Percentiles rank a stretch among this genome's conserved stretches.
These are phyloP conservation scores for Drosophila meridiana DNA, from an alignment of 2,888 invertebrate species.

Conservation along the genomic window DNA sequence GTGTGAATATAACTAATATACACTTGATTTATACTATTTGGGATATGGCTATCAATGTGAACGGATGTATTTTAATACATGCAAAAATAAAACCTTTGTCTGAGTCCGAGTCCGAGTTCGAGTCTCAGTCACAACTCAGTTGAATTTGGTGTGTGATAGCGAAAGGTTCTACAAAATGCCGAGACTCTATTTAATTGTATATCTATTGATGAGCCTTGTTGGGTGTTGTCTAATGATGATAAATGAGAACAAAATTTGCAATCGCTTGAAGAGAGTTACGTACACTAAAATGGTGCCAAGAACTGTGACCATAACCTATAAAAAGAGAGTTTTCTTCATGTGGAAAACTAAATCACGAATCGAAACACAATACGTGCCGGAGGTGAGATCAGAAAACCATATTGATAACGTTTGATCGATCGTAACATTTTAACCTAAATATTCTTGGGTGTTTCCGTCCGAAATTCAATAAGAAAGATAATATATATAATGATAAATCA, in stretches of 20 bases:
- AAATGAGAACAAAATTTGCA: background rate
- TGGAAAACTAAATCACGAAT: background rate
- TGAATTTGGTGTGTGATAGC: constrained; percentile 12
- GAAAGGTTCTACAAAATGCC: constrained; percentile 2
- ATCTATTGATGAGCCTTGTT: background rate
- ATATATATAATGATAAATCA: background rate
- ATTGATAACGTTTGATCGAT: background rate
- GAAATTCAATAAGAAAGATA: background rate
- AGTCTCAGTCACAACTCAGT: constrained; percentile 29
- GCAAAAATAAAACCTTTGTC: background rate
- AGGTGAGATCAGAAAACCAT: constrained; percentile 9
- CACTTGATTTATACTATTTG: background rate
- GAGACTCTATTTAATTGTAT: background rate
- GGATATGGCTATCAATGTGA: constrained; percentile 10
- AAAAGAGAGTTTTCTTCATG: background rate
- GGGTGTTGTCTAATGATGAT: background rate
- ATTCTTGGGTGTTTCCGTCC: background rate
- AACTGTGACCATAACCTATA: background rate
- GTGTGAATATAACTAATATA: background rate
- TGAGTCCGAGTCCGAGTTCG: background rate
- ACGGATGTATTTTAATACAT: constrained; percentile 19
- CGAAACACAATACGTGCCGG: background rate
- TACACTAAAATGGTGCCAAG: background rate
- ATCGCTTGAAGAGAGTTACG: fast-evolving
- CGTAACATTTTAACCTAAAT: background rate